phyloP scores from a whole-genome alignment of 2,888 invertebrate genomes.

The Dicyrtomina minuta region DNA sequence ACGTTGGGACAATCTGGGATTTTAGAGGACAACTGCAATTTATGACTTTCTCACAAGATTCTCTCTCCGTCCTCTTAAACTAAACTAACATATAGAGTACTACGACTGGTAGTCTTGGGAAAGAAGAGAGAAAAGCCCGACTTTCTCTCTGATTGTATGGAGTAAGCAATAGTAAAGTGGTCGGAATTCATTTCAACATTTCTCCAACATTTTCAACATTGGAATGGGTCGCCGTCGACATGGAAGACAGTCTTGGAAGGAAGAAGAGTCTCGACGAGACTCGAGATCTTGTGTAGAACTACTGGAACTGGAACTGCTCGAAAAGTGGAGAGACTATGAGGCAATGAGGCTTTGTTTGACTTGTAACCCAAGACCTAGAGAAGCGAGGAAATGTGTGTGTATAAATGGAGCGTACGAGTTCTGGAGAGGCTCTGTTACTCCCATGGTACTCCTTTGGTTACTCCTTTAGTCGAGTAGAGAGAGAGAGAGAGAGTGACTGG shows the following conservation, averaged over 20 bases:
- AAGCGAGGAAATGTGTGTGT: conserved; percentile 8
- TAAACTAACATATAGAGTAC: too few species aligned
- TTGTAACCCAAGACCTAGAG: conserved; percentile 12
- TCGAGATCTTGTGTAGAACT: neutral
- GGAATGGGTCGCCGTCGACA: too few species aligned
- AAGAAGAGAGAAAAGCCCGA: conserved; percentile 5
- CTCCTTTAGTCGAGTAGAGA: neutral
- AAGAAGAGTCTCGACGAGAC: neutral
- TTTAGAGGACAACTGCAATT: conserved; percentile 47
- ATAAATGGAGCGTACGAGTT: neutral
- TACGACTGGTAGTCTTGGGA: neutral
- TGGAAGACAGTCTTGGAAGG: neutral
- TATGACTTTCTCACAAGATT: conserved; percentile 41
- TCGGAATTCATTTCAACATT: neutral
- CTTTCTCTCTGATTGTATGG: conserved; percentile 1
- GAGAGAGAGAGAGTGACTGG: neutral
- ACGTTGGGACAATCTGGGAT: conserved; percentile 28
- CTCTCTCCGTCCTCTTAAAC: conserved; percentile 10
- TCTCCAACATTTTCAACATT: neutral
- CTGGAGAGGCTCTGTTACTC: neutral
- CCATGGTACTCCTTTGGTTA: too few species aligned
- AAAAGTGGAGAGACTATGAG: neutral
- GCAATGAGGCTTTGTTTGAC: conserved; percentile 20
- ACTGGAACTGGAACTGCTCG: neutral
- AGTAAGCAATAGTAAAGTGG: neutral